Conservation (phyloP, 2,113 vertebrate genomes). For the Sander vitreus region DNA sequence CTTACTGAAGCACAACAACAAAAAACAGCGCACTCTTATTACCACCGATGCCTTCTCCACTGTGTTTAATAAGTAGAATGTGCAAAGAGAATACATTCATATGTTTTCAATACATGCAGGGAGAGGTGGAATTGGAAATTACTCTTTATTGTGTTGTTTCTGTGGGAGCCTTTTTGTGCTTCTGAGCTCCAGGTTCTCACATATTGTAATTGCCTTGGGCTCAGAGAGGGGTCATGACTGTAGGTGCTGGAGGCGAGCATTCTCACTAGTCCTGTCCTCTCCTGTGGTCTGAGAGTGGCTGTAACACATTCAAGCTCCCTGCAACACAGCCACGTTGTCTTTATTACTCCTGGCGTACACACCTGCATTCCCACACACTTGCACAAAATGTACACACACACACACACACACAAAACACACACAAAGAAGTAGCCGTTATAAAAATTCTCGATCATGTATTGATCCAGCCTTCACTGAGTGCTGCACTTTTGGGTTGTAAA, state of each 20-base stretch:
- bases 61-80: slow-evolving; percentile 54
- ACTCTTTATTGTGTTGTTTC: slow-evolving; percentile 63
- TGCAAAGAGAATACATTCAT: slow-evolving; percentile 59
- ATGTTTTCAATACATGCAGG: slow-evolving; percentile 57
- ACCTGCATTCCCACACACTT: not conserved
- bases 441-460: slow-evolving; percentile 51
- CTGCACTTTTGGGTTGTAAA: slow-evolving; percentile 21
- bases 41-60: slow-evolving; percentile 15
- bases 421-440: slow-evolving; percentile 15
- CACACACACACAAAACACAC: slow-evolving; percentile 4
- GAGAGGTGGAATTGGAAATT: slow-evolving; percentile 55
- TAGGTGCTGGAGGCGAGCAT: slow-evolving; percentile 61
- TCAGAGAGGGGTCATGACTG: slow-evolving; percentile 70
- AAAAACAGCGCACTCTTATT: slow-evolving; percentile 34
- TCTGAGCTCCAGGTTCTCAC: slow-evolving; percentile 58
- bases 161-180: slow-evolving; percentile 52
- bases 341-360: slow-evolving; percentile 62
- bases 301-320: slow-evolving; percentile 68
- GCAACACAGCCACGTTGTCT: slow-evolving; percentile 42
- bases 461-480: slow-evolving; percentile 37
- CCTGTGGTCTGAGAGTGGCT: slow-evolving; percentile 69
- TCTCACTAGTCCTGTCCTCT: slow-evolving; percentile 64
- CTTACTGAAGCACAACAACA: slow-evolving; percentile 31
- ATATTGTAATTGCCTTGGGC: slow-evolving; percentile 77
- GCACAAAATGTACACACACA: not conserved